Percentiles rank a stretch among this genome's conserved stretches.
phyloP scores from a whole-genome alignment of 2,888 invertebrate species.

The Apodemia zela region DNA sequence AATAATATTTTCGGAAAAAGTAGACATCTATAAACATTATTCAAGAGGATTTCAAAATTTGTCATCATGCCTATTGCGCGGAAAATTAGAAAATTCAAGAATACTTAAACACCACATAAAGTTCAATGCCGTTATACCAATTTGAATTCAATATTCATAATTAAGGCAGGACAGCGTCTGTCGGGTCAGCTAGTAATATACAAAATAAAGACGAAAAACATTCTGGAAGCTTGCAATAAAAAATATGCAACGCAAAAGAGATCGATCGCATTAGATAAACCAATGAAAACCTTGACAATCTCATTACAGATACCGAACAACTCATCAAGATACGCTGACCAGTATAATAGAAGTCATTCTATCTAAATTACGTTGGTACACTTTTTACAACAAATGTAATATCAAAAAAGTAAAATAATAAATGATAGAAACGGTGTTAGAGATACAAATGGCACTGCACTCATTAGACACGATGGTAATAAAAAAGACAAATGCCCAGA shows the following conservation, averaged over 20 bases:
- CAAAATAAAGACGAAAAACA: background rate
- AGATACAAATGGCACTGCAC: slow-evolving; percentile 55
- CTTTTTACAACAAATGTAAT: slow-evolving; percentile 23
- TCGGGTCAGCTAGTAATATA: too few species aligned
- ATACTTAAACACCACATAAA: too few species aligned
- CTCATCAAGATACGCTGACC: slow-evolving; percentile 43
- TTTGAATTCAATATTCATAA: too few species aligned
- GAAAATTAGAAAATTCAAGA: too few species aligned
- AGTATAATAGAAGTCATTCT: slow-evolving; percentile 31
- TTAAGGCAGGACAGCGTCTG: too few species aligned
- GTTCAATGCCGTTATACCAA: too few species aligned
- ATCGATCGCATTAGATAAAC: slow-evolving; percentile 13
- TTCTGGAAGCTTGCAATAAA: slow-evolving; percentile 17
- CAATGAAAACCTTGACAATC: slow-evolving; percentile 41
- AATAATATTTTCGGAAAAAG: too few species aligned
- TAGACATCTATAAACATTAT: too few species aligned
- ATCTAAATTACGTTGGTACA: slow-evolving; percentile 26
- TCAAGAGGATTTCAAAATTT: too few species aligned
- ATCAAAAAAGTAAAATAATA: slow-evolving; percentile 32
- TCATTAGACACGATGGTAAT: slow-evolving; percentile 53
- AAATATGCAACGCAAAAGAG: slow-evolving; percentile 21
- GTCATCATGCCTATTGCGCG: too few species aligned
- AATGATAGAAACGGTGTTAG: slow-evolving; percentile 44
- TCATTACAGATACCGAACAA: slow-evolving; percentile 46
- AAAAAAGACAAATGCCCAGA: slow-evolving; percentile 48